A percentile compares a stretch with the other conserved stretches of the same genome.
Evolutionary conservation across 2,113 vertebrate species (phyloP).

Genomic region (Amblyornis subalaris): DNA sequence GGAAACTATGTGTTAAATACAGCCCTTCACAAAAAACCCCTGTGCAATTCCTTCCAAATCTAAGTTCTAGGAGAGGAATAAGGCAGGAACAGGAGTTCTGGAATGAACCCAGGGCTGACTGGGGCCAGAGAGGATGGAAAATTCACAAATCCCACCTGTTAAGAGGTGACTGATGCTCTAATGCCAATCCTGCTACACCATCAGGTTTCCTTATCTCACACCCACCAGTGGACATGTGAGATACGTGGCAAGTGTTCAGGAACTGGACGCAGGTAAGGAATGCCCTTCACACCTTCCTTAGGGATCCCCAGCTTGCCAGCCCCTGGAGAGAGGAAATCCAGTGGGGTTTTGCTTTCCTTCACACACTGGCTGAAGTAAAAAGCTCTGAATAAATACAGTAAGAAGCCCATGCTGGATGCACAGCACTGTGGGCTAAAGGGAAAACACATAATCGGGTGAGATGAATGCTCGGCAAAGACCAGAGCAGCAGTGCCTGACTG

Average conservation of each 20-base stretch:
- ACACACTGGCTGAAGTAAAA: background rate
- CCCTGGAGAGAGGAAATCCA: background rate
- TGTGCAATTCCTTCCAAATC: background rate
- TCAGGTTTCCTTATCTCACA: background rate
- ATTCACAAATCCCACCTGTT: background rate
- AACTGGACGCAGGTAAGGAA: background rate
- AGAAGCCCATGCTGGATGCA: background rate
- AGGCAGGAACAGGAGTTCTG: background rate
- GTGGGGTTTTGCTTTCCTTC: background rate
- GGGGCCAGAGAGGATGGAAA: background rate
- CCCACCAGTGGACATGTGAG: background rate
- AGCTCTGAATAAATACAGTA: background rate
- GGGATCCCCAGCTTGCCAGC: background rate
- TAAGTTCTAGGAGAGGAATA: background rate
- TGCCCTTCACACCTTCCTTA: background rate
- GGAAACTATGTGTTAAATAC: background rate
- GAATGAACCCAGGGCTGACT: accelerated
- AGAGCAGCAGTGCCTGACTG: background rate
- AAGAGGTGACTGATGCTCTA: background rate
- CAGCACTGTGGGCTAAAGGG: background rate
- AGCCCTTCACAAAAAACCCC: background rate
- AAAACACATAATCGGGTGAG: background rate
- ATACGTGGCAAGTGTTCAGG: background rate
- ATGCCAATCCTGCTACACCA: background rate
- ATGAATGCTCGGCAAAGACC: background rate